phyloP scores from a whole-genome alignment of 2,797 vertebrate species.

The Catostomus latipinnis region DNA sequence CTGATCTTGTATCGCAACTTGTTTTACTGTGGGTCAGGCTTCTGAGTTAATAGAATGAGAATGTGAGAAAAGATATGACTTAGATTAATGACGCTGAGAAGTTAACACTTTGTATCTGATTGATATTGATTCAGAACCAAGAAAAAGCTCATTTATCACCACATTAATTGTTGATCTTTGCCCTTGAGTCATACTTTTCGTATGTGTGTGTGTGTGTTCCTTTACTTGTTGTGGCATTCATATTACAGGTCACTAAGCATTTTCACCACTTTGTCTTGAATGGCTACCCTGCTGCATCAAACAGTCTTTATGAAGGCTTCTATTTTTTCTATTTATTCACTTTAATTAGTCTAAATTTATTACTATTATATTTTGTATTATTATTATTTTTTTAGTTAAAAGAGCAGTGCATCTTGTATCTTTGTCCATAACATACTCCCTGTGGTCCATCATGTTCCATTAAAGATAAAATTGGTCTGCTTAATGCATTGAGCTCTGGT shows the following conservation, averaged over 20 bases:
- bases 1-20: constrained; percentile 33
- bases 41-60: constrained; percentile 29
- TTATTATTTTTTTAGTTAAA: neutral
- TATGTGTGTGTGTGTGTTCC: neutral
- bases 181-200: constrained; percentile 9
- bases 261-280: neutral
- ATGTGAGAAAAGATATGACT: constrained; percentile 26
- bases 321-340: constrained; percentile 33
- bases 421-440: constrained; percentile 38
- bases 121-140: constrained; percentile 50
- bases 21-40: constrained; percentile 12
- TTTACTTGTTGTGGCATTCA: neutral
- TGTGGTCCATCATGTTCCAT: constrained; percentile 53
- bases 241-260: neutral
- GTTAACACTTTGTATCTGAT: constrained; percentile 27
- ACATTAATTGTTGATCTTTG: constrained; percentile 35
- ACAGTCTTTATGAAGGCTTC: neutral
- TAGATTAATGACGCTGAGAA: constrained; percentile 24
- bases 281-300: neutral
- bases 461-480: constrained; percentile 53
- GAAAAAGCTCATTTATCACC: constrained; percentile 29
- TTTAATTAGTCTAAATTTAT: too few relatives aligned
- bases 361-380: too few relatives aligned
- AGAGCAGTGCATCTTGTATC: constrained; percentile 39
- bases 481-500: constrained; percentile 46